Conservation (phyloP, 2,797 vertebrate species). For the Pipistrellus pygmaeus region DNA sequence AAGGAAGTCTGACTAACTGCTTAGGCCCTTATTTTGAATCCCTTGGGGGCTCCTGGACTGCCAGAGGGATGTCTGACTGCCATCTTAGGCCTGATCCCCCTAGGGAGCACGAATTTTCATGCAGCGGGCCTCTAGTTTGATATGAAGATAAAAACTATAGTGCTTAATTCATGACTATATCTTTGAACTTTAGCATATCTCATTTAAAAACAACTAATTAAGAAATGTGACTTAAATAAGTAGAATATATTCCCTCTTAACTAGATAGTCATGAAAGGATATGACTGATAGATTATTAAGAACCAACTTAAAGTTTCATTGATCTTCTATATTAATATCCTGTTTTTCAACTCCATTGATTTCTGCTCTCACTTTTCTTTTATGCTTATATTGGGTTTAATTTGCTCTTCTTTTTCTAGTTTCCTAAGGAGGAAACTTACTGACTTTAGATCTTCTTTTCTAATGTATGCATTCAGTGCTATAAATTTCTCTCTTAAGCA, state of each 20-base stretch:
- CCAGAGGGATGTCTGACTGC: no score
- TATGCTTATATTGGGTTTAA: background rate
- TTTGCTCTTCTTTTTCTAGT: background rate
- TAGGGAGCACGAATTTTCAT: no score
- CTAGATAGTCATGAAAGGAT: background rate
- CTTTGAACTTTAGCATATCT: background rate
- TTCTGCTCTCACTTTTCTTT: background rate
- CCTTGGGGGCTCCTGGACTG: no score
- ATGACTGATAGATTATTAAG: background rate
- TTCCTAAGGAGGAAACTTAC: background rate
- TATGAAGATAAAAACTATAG: background rate
- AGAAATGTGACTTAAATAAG: slow-evolving; percentile 15
- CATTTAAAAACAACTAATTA: slow-evolving; percentile 30
- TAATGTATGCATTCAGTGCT: background rate
- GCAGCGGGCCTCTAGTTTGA: no score
- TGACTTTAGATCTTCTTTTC: background rate
- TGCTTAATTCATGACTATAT: background rate
- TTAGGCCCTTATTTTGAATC: no score
- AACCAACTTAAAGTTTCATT: background rate
- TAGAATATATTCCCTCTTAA: background rate
- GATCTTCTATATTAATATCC: background rate
- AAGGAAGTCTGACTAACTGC: no score
- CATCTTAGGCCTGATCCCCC: no score
- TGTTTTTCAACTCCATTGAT: background rate
- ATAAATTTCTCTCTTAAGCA: background rate